phyloP scores from a whole-genome alignment of 1,140 invertebrate species.

The Drosophila lacteicornis region DNA sequence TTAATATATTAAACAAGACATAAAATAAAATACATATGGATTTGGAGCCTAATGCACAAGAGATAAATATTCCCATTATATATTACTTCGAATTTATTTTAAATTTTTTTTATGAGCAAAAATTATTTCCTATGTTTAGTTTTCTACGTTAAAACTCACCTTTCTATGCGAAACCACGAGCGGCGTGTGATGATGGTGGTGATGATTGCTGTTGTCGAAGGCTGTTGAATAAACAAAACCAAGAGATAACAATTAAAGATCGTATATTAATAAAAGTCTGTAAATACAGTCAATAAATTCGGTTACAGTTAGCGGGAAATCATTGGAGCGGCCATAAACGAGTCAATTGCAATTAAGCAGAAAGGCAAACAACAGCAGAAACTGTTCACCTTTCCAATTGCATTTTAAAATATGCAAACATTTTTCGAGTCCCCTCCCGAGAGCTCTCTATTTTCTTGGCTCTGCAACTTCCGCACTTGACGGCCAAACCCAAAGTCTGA shows the following conservation, averaged over 20 bases:
- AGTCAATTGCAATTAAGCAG: constrained; percentile 54
- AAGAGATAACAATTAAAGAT: constrained; percentile 29
- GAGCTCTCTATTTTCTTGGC: constrained; percentile 38
- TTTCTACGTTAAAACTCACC: constrained; percentile 43
- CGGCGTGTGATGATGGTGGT: constrained; percentile 55
- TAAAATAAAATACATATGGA: too few relatives aligned
- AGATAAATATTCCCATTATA: too few relatives aligned
- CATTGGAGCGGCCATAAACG: constrained; percentile 44
- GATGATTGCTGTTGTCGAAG: constrained; percentile 71
- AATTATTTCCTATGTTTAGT: not conserved
- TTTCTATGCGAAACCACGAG: constrained; percentile 72
- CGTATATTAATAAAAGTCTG: constrained; percentile 13
- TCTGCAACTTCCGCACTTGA: constrained; percentile 69
- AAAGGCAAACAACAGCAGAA: constrained; percentile 53
- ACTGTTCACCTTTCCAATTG: constrained; percentile 77
- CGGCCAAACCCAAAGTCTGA: constrained; percentile 64
- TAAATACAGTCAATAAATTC: constrained; percentile 33
- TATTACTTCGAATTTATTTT: too few relatives aligned
- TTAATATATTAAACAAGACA: not conserved
- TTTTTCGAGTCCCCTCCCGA: constrained; percentile 17
- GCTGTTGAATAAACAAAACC: constrained; percentile 55
- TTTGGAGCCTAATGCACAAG: too few relatives aligned
- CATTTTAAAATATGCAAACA: constrained; percentile 71
- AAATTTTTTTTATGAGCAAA: not conserved
- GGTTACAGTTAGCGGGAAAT: constrained; percentile 45